A percentile compares a stretch with the other conserved stretches of the same genome.
phyloP scores from a whole-genome alignment of 2,113 vertebrate genomes.

The Lanius ludovicianus region DNA sequence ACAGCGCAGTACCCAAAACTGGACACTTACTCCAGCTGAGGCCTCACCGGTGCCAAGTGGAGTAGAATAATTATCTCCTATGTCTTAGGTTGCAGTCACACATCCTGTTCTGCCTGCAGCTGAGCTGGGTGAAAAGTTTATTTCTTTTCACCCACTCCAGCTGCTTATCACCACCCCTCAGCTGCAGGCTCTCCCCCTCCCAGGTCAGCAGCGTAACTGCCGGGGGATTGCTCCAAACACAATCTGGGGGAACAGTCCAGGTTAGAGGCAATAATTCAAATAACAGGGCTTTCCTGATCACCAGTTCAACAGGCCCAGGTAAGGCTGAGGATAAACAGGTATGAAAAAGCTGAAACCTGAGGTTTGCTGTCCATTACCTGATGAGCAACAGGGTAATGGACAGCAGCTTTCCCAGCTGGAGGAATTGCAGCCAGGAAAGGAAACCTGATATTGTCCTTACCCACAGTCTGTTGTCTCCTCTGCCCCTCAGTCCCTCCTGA shows the following conservation, averaged over 20 bases:
- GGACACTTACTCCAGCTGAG: constrained; percentile 63
- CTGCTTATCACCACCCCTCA: constrained; percentile 56
- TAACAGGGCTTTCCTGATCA: background rate
- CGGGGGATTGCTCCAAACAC: background rate
- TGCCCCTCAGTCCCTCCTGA: background rate
- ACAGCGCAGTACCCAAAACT: constrained; percentile 44
- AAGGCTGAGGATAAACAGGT: background rate
- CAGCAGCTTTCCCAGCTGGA: background rate
- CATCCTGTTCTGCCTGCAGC: constrained; percentile 68
- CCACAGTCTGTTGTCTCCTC: background rate
- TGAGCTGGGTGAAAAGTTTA: constrained; percentile 69
- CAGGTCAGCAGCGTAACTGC: background rate
- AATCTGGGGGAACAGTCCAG: background rate
- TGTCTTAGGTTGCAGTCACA: constrained; percentile 59
- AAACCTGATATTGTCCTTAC: background rate
- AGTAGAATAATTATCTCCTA: constrained; percentile 69
- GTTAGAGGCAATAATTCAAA: background rate
- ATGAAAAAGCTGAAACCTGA: background rate
- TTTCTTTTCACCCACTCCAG: constrained; percentile 66
- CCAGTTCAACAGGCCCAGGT: background rate
- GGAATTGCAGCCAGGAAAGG: background rate
- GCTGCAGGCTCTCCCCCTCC: constrained; percentile 51
- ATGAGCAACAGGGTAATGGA: background rate
- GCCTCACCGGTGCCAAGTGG: constrained; percentile 52
- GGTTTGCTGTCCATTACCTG: background rate